Conservation (phyloP, 2,797 vertebrate genomes). For the Clarias laeviceps region DNA sequence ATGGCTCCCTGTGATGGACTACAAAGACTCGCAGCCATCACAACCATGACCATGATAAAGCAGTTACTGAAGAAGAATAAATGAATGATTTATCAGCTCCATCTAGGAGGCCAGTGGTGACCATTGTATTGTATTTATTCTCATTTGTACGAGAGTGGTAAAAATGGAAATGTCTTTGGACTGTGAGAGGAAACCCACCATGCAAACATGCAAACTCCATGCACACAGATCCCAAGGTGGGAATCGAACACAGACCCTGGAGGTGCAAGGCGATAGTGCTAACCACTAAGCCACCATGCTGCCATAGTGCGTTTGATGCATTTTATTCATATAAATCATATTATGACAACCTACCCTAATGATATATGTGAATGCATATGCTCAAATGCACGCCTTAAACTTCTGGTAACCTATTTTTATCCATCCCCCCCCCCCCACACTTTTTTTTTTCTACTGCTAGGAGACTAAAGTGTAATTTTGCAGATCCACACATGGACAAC, state of each 20-base stretch:
- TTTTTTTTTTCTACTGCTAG: conserved; percentile 32
- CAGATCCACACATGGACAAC: conserved; percentile 53
- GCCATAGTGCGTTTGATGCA: background rate
- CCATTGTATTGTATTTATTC: too few species aligned
- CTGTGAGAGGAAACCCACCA: too few species aligned
- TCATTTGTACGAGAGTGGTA: too few species aligned
- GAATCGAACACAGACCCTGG: too few species aligned
- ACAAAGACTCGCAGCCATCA: background rate
- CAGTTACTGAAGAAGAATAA: background rate
- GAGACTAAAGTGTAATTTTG: conserved; percentile 24
- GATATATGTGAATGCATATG: background rate
- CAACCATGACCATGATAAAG: background rate
- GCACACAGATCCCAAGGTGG: too few species aligned
- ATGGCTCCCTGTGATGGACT: background rate
- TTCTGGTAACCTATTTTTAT: background rate
- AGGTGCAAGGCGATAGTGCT: too few species aligned
- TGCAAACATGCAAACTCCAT: too few species aligned
- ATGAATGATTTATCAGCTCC: background rate
- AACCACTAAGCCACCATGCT: too few species aligned
- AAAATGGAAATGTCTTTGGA: too few species aligned
- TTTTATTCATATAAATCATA: background rate
- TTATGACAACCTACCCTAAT: background rate
- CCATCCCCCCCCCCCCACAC: too few species aligned
- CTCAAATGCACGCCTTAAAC: background rate
- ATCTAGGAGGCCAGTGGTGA: too few species aligned